phyloP scores from a whole-genome alignment of 2,797 vertebrate genomes.

The Rhyacichthys aspro region DNA sequence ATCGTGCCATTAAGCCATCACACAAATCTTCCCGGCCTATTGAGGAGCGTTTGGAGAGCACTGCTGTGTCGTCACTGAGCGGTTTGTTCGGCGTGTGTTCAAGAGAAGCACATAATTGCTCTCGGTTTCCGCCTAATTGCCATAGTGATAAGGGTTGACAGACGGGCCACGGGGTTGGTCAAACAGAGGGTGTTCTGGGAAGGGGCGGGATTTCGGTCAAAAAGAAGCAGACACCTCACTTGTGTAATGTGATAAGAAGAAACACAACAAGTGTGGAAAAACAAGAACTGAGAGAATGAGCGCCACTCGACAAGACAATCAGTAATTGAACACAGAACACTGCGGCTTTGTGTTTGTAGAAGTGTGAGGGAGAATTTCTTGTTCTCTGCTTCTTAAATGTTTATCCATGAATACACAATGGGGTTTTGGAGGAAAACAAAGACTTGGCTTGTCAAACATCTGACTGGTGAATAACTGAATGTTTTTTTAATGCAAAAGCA shows the following conservation, averaged over 20 bases:
- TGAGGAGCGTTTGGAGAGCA: conserved; percentile 29
- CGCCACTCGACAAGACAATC: conserved; percentile 29
- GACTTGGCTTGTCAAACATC: conserved; percentile 4
- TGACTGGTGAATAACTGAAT: not conserved
- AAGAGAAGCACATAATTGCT: conserved; percentile 55
- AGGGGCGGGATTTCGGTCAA: conserved; percentile 31
- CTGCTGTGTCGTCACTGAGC: conserved; percentile 23
- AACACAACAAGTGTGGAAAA: conserved; percentile 32
- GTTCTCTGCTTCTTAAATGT: conserved; percentile 5
- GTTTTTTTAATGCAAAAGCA: conserved; percentile 4
- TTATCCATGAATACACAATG: too few relatives aligned
- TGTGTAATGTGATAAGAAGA: conserved; percentile 11
- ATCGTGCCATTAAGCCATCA: conserved; percentile 64
- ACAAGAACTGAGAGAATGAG: conserved; percentile 28
- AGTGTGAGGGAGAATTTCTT: conserved; percentile 17
- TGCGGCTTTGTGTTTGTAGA: conserved; percentile 19
- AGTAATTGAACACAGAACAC: conserved; percentile 47
- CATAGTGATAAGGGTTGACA: conserved; percentile 63
- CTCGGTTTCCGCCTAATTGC: conserved; percentile 52
- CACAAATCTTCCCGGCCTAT: conserved; percentile 66
- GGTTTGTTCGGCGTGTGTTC: conserved; percentile 43
- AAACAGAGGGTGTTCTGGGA: conserved; percentile 40
- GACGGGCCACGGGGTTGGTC: conserved; percentile 58
- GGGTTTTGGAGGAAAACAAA: too few relatives aligned
- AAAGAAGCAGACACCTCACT: conserved; percentile 34